Conservation (phyloP, 2,797 vertebrate species). For the Tragopan temminckii region DNA sequence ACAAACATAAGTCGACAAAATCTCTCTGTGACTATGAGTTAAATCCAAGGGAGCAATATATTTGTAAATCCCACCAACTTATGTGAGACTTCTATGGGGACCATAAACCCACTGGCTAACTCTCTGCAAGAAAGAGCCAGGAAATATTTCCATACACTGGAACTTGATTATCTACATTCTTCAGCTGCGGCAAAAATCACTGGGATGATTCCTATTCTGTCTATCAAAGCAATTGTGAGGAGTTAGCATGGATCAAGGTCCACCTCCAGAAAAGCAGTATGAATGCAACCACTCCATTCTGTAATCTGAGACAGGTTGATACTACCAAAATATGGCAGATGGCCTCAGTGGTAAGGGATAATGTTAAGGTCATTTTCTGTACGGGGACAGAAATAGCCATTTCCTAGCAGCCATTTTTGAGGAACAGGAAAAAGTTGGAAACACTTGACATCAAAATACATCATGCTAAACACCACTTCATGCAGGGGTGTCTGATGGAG, state of each 20-base stretch:
- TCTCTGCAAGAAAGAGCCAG: constrained; percentile 22
- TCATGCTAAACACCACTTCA: background rate
- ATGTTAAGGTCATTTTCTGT: background rate
- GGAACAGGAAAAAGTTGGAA: background rate
- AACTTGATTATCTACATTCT: constrained; percentile 34
- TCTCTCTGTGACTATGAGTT: background rate
- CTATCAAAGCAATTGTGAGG: background rate
- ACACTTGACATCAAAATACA: background rate
- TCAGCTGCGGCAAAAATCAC: constrained; percentile 22
- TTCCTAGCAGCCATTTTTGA: background rate
- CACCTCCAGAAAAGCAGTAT: background rate
- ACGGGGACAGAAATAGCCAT: background rate
- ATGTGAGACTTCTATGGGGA: background rate
- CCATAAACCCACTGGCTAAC: constrained; percentile 1
- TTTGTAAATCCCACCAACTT: constrained; percentile 49
- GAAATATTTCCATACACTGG: constrained; percentile 20
- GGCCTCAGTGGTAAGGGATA: background rate
- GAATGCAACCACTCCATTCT: background rate
- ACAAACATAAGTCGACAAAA: constrained; percentile 27
- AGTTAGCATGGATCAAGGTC: background rate
- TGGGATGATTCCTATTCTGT: background rate
- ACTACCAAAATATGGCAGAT: background rate
- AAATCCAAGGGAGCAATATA: background rate
- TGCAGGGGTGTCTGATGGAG: background rate
- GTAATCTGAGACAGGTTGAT: background rate